Evolutionary conservation across 1,140 invertebrate species (phyloP), one percentile per base, ranked within the genome.

Genomic region (Aphelenchoides fujianensis): DNA sequence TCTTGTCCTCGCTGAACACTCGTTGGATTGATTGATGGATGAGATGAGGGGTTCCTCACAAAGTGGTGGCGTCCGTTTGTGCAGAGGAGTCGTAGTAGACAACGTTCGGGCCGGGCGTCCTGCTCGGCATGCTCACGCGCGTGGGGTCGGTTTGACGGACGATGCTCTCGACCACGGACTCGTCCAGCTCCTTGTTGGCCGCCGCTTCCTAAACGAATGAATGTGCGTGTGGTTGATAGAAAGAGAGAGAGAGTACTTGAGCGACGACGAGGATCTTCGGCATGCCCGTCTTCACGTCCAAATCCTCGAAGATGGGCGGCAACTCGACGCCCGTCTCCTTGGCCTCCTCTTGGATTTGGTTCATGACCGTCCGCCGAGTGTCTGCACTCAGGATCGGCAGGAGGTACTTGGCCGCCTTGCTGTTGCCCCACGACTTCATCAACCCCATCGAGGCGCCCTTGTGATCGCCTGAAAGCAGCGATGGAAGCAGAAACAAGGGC

Each of bases 391-490:
- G n/a, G 36, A 79, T 64, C 54, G 80, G 82, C 75, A 83, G 71
- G 23, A 84, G 69, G 61, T 74, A 73, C 70, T 82, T 84, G 5
- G 82, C 82, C 19, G 81, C 69, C 53, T 73, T 74, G 62, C 74
- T 83, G 23, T 67, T 76, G 28, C 83, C 82, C 76, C 79, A 83
- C 63, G 75, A 71, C 69, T 79, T 77, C 77, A 83, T 85, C 74
- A 83, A 77, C 28, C 82, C 82, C n/a, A 84, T 76, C 12, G 83
- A 83, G 2, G 82, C 82, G 19, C 75, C 77, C 66, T 74, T 74
- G 66, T 81, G 72, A 53, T 81, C 79, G 30, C 81, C 79, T 64
- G 30, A 19, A n/a, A n/a, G n/a, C n/a, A n/a, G n/a, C n/a, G n/a
- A n/a, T n/a, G n/a, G n/a, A n/a, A n/a, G n/a, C n/a, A n/a, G n/a